Conservation (phyloP, 2,797 vertebrate species). For the Menidia menidia region DNA sequence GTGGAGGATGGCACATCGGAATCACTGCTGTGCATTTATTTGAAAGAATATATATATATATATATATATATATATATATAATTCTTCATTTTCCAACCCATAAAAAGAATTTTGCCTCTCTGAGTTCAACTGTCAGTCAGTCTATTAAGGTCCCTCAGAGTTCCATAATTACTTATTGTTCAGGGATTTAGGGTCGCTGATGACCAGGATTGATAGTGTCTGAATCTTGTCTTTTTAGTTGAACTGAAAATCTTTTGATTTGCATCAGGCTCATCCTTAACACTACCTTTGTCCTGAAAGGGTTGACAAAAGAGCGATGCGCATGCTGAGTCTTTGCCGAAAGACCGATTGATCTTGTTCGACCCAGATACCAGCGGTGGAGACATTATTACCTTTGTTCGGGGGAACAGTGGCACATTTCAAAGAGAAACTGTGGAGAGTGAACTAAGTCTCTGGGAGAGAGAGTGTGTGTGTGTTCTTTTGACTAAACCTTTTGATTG, state of each 20-base stretch:
- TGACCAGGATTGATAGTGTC: conserved; percentile 77
- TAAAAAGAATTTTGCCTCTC: conserved; percentile 51
- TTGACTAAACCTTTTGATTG: conserved; percentile 58
- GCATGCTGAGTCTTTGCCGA: conserved; percentile 70
- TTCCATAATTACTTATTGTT: conserved; percentile 81
- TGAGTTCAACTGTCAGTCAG: conserved; percentile 77
- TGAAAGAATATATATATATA: background rate
- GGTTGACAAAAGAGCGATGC: conserved; percentile 75
- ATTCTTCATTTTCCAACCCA: conserved; percentile 33
- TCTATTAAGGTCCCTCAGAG: conserved; percentile 77
- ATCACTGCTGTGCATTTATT: conserved; percentile 6
- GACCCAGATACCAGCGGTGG: conserved; percentile 69
- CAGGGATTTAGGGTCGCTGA: conserved; percentile 77
- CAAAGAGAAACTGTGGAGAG: conserved; percentile 49
- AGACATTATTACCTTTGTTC: conserved; percentile 77
- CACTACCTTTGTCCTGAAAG: conserved; percentile 56
- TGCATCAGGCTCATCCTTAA: conserved; percentile 73
- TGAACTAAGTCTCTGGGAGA: conserved; percentile 43
- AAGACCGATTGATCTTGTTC: conserved; percentile 77
- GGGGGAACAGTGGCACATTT: conserved; percentile 64
- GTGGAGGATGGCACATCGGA: conserved; percentile 18
- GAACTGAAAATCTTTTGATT: conserved; percentile 79
- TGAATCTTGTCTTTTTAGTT: conserved; percentile 65
- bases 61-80: conserved; percentile 7
- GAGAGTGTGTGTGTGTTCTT: conserved; percentile 32